A percentile compares a stretch with the other conserved stretches of the same genome.
phyloP scores from a whole-genome alignment of 2,797 vertebrate genomes.

The Zenarchopterus dispar region DNA sequence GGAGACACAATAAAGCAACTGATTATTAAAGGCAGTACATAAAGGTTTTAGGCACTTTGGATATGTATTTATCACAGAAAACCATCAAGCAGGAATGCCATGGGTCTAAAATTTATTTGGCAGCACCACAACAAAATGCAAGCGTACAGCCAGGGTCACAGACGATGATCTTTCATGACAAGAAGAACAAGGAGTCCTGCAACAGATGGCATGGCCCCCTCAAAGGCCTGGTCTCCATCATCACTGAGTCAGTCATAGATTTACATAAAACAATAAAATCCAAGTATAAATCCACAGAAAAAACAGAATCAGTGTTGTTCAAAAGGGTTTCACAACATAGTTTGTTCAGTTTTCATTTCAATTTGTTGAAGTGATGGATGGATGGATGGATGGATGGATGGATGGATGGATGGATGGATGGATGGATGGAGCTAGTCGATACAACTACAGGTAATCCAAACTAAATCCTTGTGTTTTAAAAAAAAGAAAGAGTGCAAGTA shows the following conservation, averaged over 20 bases:
- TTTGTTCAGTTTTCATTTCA: too few relatives aligned
- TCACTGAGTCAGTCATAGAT: constrained; percentile 1
- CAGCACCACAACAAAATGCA: background rate
- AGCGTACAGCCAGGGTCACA: background rate
- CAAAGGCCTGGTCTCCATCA: background rate
- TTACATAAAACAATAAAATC: constrained; percentile 12
- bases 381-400: too few relatives aligned
- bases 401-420: too few relatives aligned
- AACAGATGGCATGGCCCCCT: background rate
- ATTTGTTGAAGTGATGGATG: too few relatives aligned
- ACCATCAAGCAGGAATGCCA: background rate
- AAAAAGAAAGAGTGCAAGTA: too few relatives aligned
- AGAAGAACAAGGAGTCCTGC: constrained; percentile 2
- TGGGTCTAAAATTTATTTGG: constrained; percentile 1
- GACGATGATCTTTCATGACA: background rate
- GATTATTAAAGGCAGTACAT: constrained; percentile 10
- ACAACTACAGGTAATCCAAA: too few relatives aligned
- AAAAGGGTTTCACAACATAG: background rate
- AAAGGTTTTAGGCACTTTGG: constrained; percentile 2
- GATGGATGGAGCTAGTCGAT: too few relatives aligned
- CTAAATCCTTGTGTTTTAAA: too few relatives aligned
- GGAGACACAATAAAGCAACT: constrained; percentile 29
- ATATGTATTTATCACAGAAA: background rate
- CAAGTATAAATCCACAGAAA: background rate
- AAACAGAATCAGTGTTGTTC: background rate